Percentiles rank a stretch among this genome's conserved stretches.
Evolutionary conservation across 2,888 invertebrate species (phyloP).

Genomic region (Acheta domesticus): DNA sequence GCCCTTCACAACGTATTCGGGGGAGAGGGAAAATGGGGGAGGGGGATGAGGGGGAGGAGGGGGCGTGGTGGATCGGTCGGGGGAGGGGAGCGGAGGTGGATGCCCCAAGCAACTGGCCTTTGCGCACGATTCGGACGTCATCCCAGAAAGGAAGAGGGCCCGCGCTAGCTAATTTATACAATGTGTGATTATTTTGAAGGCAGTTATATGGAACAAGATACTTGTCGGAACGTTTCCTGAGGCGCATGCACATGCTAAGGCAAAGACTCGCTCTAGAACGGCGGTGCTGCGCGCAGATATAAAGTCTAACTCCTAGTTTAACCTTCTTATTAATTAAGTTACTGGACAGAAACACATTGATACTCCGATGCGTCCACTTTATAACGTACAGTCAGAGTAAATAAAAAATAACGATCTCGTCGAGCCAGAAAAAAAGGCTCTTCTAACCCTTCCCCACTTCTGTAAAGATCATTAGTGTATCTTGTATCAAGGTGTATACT

Average conservation of each 20-base stretch:
- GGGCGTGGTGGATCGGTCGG: too few species aligned
- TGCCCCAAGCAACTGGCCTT: too few species aligned
- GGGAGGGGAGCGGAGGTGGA: too few species aligned
- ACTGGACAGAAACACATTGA: neutral
- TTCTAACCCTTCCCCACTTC: too few species aligned
- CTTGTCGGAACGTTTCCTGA: neutral
- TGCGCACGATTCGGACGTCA: too few species aligned
- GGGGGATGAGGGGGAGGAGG: too few species aligned
- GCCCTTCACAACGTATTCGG: too few species aligned
- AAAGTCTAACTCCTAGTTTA: neutral
- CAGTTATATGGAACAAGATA: neutral
- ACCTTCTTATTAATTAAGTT: constrained; percentile 5
- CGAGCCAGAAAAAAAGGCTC: too few species aligned
- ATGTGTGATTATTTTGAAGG: constrained; percentile 9
- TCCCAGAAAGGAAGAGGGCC: neutral
- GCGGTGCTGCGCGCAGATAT: neutral
- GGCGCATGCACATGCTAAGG: neutral
- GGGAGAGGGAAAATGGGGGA: too few species aligned
- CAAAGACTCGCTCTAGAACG: neutral
- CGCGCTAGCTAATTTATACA: neutral
- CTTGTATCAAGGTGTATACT: too few species aligned
- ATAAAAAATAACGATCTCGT: neutral
- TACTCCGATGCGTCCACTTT: neutral
- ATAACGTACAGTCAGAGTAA: neutral
- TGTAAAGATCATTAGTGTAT: too few species aligned